Percentiles rank a stretch among this genome's conserved stretches.
These are phyloP conservation scores for Simalia tracyae DNA, from an alignment of 2,797 vertebrate species.

Conservation along the genomic window DNA sequence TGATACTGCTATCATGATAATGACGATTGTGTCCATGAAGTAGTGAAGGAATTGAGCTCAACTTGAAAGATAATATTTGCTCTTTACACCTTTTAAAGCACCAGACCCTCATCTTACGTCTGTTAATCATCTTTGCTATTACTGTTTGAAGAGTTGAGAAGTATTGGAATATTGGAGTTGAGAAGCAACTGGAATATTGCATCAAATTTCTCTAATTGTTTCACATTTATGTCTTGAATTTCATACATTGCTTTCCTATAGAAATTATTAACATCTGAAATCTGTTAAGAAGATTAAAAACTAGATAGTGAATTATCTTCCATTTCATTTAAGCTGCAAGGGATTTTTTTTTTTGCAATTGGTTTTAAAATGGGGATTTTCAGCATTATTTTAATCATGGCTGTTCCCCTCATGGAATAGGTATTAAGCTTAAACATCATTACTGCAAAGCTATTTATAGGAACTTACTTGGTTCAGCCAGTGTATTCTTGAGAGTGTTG, in stretches of 20 bases:
- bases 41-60: not conserved
- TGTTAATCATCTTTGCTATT: not conserved
- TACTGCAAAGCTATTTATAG: slow-evolving; percentile 28
- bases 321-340: not conserved
- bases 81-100: not conserved
- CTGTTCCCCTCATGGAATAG: not conserved
- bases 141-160: not conserved
- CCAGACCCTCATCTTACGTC: not conserved
- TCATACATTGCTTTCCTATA: not conserved
- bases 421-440: not conserved
- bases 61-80: not conserved
- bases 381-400: not conserved
- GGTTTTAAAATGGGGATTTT: slow-evolving; percentile 1
- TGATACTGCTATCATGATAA: not conserved
- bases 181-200: not conserved
- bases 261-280: not conserved
- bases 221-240: not conserved
- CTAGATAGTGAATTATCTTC: not conserved
- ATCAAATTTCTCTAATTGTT: not conserved
- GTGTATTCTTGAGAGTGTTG: not conserved
- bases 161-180: not conserved
- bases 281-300: not conserved
- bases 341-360: not conserved
- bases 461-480: not conserved
- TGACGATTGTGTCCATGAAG: not conserved